Evolutionary conservation across 2,113 vertebrate genomes (phyloP), one percentile per base, ranked within the genome.

Genomic region (Pagrus major): DNA sequence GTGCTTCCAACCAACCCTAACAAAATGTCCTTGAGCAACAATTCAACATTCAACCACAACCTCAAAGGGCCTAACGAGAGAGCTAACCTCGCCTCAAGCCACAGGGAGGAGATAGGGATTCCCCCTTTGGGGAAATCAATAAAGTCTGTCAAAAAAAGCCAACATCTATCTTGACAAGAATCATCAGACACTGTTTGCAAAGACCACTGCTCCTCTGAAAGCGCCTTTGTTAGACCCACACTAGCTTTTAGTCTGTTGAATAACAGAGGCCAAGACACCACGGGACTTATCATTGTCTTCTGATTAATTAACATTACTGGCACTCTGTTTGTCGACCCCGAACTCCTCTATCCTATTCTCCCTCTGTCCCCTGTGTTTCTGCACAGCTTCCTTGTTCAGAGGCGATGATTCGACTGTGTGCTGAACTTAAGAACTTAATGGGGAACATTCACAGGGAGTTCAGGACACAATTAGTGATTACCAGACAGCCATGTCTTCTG

Each of bases 401-500:
- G 84, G 72, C 71, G 20, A 69, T 55, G 85, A 76, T 70, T 85
- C 25, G 6, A 52, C 64, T 84, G 72, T 69, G 78, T 75, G 77
- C 86, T 81, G 85, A 92, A 92, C 71, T 87, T 77, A 87, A 82
- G 85, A 90, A 92, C 87, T 81, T 93, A 93, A 94, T 91, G 80
- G 85, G 76, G 81, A 91, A 86, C 67, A 81, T 92, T 91, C 86
- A 75, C 87, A 69, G 71, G 78, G 76, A 84, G 88, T 93, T 91
- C 87, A 92, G 88, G 91, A 92, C 90, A 93, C 90, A 91, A 91
- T 94, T 90, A 92, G 87, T 86, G 91, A 94, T 93, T 93, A 94
- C 69, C 89, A 90, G 83, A 89, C 72, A 84, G 83, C 77, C 68
- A 54, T 75, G 84, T 90, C 93, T 92, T 91, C 88, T 63, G 88